phyloP scores from a whole-genome alignment of 2,888 invertebrate species.

The Acleris literana region DNA sequence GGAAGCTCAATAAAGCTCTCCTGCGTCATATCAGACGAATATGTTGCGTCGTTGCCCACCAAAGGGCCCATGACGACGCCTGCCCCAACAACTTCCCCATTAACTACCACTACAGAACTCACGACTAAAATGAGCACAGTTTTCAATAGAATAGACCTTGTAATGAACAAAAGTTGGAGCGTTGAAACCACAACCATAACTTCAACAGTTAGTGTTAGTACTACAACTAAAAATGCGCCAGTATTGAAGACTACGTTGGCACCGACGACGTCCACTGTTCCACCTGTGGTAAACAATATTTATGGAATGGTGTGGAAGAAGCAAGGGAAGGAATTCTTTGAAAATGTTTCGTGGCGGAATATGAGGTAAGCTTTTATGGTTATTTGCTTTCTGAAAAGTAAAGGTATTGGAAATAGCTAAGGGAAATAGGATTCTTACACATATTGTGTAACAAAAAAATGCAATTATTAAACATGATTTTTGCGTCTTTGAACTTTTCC shows the following conservation, averaged over 20 bases:
- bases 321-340: conserved; percentile 72
- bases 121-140: conserved; percentile 75
- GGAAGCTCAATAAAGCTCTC: conserved; percentile 89
- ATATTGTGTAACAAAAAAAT: neutral
- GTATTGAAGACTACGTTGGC: conserved; percentile 60
- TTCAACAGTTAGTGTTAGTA: conserved; percentile 75
- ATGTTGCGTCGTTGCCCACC: conserved; percentile 58
- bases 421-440: conserved; percentile 10
- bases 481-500: neutral
- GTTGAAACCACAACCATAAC: conserved; percentile 76
- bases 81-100: conserved; percentile 57
- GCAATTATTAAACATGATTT: neutral
- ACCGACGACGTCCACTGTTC: conserved; percentile 56
- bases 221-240: conserved; percentile 62
- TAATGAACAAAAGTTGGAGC: conserved; percentile 81
- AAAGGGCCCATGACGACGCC: conserved; percentile 58
- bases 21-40: conserved; percentile 81
- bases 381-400: conserved; percentile 31
- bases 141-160: conserved; percentile 78
- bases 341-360: conserved; percentile 74
- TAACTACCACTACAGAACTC: conserved; percentile 69
- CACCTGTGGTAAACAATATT: conserved; percentile 69
- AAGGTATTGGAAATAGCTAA: neutral
- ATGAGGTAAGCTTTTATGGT: conserved; percentile 61
- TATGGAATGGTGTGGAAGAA: conserved; percentile 78